phyloP scores from a whole-genome alignment of 1,140 invertebrate genomes.

The Patella vulgata region DNA sequence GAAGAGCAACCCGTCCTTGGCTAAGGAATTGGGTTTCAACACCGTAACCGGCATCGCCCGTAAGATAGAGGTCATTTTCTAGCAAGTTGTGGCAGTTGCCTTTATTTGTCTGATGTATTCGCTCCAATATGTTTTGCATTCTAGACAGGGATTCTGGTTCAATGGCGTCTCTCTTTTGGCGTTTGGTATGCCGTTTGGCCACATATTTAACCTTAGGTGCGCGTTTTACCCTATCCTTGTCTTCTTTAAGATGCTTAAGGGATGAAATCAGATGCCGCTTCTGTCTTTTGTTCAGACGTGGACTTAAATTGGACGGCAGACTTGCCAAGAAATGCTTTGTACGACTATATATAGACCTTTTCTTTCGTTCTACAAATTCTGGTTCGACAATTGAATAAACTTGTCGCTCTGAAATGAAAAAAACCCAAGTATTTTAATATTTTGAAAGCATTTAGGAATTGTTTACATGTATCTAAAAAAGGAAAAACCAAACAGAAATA shows the following conservation, averaged over 20 bases:
- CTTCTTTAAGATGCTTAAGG: conserved; percentile 17
- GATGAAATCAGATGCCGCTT: conserved; percentile 23
- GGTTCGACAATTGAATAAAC: conserved; percentile 54
- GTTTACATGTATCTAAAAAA: conserved; percentile 13
- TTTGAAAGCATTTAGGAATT: conserved; percentile 1
- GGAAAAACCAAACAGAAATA: neutral
- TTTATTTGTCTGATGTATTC: conserved; percentile 45
- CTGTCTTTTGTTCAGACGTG: conserved; percentile 16
- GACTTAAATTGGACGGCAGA: conserved; percentile 17
- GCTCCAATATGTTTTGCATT: conserved; percentile 50
- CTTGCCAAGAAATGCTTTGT: conserved; percentile 44
- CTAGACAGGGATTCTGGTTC: conserved; percentile 42
- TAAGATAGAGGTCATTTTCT: conserved; percentile 53
- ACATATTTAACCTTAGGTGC: neutral
- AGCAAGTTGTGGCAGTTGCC: conserved; percentile 47
- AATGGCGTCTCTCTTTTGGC: conserved; percentile 49
- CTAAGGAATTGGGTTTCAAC: conserved; percentile 71
- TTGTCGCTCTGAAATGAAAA: conserved; percentile 37
- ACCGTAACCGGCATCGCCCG: conserved; percentile 76
- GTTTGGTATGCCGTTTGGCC: conserved; percentile 9
- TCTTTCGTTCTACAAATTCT: conserved; percentile 45
- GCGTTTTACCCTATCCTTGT: conserved; percentile 17
- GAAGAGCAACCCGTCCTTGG: conserved; percentile 88
- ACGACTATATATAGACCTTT: conserved; percentile 34
- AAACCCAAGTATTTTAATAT: conserved; percentile 6